Evolutionary conservation across 2,113 vertebrate species (phyloP).

Genomic region (Cyanocitta stelleri): DNA sequence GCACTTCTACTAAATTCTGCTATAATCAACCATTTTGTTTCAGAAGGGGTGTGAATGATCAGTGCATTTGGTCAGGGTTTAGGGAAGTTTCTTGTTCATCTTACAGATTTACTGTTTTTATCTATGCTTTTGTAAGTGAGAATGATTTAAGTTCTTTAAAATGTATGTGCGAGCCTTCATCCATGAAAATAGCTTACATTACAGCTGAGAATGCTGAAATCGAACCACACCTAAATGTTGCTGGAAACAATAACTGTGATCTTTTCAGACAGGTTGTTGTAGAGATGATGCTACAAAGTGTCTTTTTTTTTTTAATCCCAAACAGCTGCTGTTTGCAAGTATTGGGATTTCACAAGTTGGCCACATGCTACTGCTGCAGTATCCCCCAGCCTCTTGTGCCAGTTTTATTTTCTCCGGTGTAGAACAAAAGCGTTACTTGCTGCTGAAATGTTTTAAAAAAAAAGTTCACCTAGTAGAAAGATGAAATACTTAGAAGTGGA

Average conservation of each 20-base stretch:
- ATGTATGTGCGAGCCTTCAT: background rate
- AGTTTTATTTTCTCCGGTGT: conserved; percentile 26
- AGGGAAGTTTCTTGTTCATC: background rate
- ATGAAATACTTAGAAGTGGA: background rate
- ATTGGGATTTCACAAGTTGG: background rate
- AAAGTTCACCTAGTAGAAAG: background rate
- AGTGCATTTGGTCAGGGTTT: background rate
- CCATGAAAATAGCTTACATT: background rate
- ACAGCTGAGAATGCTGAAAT: background rate
- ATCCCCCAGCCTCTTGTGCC: conserved; percentile 48
- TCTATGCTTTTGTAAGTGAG: background rate
- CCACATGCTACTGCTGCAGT: background rate
- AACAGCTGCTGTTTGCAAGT: background rate
- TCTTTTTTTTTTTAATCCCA: background rate
- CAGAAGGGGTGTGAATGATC: background rate
- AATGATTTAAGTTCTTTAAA: background rate
- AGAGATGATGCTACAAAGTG: background rate
- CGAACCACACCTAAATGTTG: background rate
- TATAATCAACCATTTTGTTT: background rate
- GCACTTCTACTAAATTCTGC: background rate
- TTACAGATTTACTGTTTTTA: background rate
- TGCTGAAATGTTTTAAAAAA: background rate
- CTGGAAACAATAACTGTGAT: background rate
- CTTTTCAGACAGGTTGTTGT: background rate
- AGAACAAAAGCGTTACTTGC: background rate